Conservation (phyloP, 2,888 invertebrate species). For the Hirudinaria manillensis region DNA sequence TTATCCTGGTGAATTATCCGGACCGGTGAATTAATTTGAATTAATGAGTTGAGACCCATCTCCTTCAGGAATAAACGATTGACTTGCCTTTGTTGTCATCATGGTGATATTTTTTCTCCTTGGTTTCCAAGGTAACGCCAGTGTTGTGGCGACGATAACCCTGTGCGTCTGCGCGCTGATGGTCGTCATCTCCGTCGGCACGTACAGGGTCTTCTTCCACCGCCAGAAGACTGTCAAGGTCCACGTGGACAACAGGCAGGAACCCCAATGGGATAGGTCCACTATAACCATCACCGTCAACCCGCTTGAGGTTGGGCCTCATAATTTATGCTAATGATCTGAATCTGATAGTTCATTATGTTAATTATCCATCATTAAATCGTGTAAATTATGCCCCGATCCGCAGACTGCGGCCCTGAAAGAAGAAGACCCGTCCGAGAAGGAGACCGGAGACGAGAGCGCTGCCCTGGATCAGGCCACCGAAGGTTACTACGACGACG, state of each 20-base stretch:
- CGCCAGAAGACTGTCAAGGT: constrained; percentile 64
- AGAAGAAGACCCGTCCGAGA: not conserved
- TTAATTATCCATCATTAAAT: not conserved
- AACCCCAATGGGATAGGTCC: constrained; percentile 4
- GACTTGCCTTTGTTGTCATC: no score
- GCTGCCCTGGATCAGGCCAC: not conserved
- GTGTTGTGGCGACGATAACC: constrained; percentile 19
- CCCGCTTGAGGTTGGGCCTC: not conserved
- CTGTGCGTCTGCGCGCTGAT: constrained; percentile 19
- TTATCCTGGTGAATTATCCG: no score
- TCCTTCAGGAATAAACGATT: no score
- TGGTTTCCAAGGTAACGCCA: not conserved
- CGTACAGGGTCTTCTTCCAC: constrained; percentile 77
- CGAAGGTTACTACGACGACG: constrained; percentile 20
- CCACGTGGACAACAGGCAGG: constrained; percentile 18
- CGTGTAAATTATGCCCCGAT: no score
- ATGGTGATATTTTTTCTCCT: no score
- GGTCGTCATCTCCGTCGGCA: constrained; percentile 23
- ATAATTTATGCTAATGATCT: no score
- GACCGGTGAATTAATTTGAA: no score
- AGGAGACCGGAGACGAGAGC: not conserved
- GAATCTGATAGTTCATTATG: no score
- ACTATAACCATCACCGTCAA: constrained; percentile 30
- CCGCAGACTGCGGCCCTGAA: not conserved
- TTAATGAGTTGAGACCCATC: no score